Evolutionary conservation across 64 coral and sea anemone species (phyloP), one percentile per base, ranked within the genome.

Genomic region (Stichodactyla helianthus): DNA sequence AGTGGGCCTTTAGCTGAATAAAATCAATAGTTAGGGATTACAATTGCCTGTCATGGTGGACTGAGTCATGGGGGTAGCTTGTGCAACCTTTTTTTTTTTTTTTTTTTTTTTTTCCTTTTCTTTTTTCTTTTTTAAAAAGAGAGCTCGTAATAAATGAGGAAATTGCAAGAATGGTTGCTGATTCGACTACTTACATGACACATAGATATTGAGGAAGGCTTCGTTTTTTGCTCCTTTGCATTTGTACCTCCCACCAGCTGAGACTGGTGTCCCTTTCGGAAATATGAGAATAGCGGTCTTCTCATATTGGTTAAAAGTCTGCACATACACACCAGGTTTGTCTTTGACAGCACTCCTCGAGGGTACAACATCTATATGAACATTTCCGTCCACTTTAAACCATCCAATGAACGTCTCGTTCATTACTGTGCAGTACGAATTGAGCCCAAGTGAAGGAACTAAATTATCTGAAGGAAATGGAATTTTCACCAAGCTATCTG

Each of bases 391-490:
- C 4, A 79, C 26, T 18, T 84, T 84, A 59, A 84, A 84, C 82
- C 82, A 84, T 10, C 82, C 82, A n/a, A 84, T 35, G 19, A 84
- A 84, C 2, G 2, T 84, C 14, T 84, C 82, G 23, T 84, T 57
- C 7, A 1, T 31, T 0, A 84, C 53, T 25, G 53, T 58, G 54
- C 82, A 84, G 9, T 23, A 11, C 12, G 52, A 11, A 15, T 58
- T 16, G 28, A 53, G 28, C 7, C 18, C 53, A 6, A 4, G 13
- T n/a, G 12, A 23, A 25, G 82, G 17, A 5, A 57, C 10, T 5
- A 55, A 58, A 5, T 10, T 57, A 5, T 84, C 82, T 35, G 4
- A 5, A 31, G 28, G 11, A 31, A 84, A 84, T 84, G 53, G 82
- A 55, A 84, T 26, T 4, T 0, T 26, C 0, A 84, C 82, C 12